Base-by-base conservation (phyloP, 1,140 invertebrate species). In the Atta texana region DNA sequence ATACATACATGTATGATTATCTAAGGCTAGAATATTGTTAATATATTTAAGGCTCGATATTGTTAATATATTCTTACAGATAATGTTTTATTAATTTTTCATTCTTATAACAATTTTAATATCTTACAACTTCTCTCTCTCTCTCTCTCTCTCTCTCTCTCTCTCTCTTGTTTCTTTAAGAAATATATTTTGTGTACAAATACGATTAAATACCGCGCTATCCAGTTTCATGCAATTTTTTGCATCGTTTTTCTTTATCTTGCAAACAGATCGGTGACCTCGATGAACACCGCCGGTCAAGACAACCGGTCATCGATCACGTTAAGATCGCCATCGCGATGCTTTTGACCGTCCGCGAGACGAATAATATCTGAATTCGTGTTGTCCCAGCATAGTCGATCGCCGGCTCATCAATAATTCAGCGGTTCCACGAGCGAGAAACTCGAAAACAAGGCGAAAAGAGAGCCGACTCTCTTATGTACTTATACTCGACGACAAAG, bases 331-430 rank as follows among this genome's bases (percentile, higher is more conserved):
- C 63, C 75, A 87, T 84, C 87, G 68, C 61, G 61, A 85, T 51
- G 75, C 68, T 86, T 69, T 86, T 49, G 68, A 66, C 57, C 18
- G 34, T 66, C 51, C 61, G 8, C 82, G 49, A 76, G 64, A 61
- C 80, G 88, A 90, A 90, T 90, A 90, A 91, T 91, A 91, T 91
- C 82, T 88, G 89, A 90, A 91, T 91, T 91, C 84, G 74, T 88
- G 72, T 24, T 59, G 89, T 51, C 24, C 76, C 78, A 63, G 82
- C 89, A 74, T 76, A 90, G 77, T 68, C 87, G 71, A 88, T 90
- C 89, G 64, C 68, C 28, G 68, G 71, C 71, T 92, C 92, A 93
- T 93, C 88, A 93, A 93, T 93, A 93, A 92, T 93, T 93, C 92
- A 93, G 87, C 78, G 84, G 78, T 57, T 68, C 84, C 86, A 81